phyloP scores from a whole-genome alignment of 1,140 invertebrate species.

The Penaeus japonicus region DNA sequence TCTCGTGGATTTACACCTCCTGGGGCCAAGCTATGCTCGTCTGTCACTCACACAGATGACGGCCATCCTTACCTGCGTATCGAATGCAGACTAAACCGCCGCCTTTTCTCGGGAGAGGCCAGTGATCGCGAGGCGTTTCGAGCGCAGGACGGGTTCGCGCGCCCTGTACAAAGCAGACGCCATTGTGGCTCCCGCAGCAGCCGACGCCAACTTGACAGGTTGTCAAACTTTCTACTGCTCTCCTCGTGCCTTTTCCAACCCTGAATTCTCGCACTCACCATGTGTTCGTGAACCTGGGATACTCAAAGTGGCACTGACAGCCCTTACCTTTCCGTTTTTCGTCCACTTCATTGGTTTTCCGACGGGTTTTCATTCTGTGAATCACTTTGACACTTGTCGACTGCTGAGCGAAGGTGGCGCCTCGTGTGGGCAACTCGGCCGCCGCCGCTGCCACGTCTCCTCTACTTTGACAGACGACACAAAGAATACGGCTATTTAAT shows the following conservation, averaged over 20 bases:
- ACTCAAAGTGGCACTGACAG: neutral
- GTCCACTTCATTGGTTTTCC: constrained; percentile 22
- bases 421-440: neutral
- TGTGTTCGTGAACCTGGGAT: neutral
- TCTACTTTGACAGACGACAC: no score
- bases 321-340: constrained; percentile 8
- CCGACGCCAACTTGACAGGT: constrained; percentile 36
- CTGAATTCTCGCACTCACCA: neutral
- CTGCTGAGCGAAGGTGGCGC: constrained; percentile 39
- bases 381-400: constrained; percentile 43
- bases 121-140: neutral
- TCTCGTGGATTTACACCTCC: neutral
- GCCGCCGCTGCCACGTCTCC: neutral
- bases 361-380: constrained; percentile 44
- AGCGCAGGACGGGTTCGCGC: constrained; percentile 31
- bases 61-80: neutral
- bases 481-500: no score
- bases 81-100: neutral
- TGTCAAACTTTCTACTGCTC: constrained; percentile 36
- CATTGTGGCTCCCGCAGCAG: constrained; percentile 44
- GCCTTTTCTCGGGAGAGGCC: neutral
- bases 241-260: neutral
- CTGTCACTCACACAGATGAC: neutral
- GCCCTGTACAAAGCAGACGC: constrained; percentile 46
- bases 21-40: neutral